Conservation (phyloP, 2,113 vertebrate species). For the Sapajus apella region DNA sequence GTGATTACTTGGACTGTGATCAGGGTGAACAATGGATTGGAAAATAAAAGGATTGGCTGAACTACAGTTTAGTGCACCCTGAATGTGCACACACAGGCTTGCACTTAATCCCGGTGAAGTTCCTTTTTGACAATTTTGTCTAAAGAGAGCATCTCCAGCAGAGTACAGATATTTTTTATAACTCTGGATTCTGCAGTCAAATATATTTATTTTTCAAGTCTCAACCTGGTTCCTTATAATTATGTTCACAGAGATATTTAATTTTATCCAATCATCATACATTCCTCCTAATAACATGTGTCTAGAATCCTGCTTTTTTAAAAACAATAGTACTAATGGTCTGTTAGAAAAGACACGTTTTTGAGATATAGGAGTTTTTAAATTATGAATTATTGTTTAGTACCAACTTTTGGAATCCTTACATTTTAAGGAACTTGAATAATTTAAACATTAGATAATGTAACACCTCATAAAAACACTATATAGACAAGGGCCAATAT, state of each 20-base stretch:
- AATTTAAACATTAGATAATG: neutral
- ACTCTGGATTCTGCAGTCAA: neutral
- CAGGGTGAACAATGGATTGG: neutral
- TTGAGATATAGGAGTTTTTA: neutral
- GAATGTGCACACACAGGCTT: neutral
- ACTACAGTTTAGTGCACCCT: neutral
- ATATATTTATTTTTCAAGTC: neutral
- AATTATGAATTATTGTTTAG: neutral
- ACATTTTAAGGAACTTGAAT: neutral
- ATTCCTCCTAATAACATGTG: neutral
- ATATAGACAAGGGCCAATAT: neutral
- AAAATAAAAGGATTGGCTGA: neutral
- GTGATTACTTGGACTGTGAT: neutral
- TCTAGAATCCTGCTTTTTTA: slow-evolving; percentile 1
- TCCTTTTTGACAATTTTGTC: neutral
- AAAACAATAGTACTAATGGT: neutral
- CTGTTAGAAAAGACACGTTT: neutral
- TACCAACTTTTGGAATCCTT: slow-evolving; percentile 32
- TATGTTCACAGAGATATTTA: neutral
- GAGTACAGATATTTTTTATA: neutral
- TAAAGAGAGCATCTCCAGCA: neutral
- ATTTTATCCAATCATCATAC: neutral
- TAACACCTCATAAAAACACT: neutral
- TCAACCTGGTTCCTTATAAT: slow-evolving; percentile 24
- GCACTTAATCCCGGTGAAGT: neutral